Evolutionary conservation across 2,888 invertebrate species (phyloP).

Genomic region (Portevinia maculata): DNA sequence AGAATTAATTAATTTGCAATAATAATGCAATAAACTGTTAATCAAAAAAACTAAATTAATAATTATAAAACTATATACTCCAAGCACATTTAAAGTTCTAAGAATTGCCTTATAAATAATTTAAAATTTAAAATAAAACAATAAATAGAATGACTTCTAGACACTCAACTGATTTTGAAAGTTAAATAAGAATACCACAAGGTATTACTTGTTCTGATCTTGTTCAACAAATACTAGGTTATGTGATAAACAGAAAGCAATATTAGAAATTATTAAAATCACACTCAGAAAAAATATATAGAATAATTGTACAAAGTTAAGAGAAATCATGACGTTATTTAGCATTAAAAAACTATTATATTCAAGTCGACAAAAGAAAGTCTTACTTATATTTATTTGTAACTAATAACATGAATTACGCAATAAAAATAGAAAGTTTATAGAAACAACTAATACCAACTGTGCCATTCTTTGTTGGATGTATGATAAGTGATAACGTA

Average conservation of each 20-base stretch:
- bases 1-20: background rate
- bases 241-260: slow-evolving; percentile 17
- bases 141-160: background rate
- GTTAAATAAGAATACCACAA: background rate
- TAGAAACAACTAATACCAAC: background rate
- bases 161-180: background rate
- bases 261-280: background rate
- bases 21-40: background rate
- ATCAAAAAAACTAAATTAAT: background rate
- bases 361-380: background rate
- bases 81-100: background rate
- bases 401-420: background rate
- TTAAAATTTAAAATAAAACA: background rate
- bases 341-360: background rate
- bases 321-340: background rate
- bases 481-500: too few relatives aligned
- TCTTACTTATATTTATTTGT: background rate
- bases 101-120: slow-evolving; percentile 14
- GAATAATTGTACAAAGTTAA: slow-evolving; percentile 14
- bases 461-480: background rate
- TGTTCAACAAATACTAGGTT: background rate
- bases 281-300: background rate
- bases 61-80: background rate
- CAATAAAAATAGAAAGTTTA: background rate
- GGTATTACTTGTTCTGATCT: background rate